A percentile compares a stretch with the other conserved stretches of the same genome.
Conservation (phyloP, 2,888 invertebrate species). For the Caenorhabditis panamensis region DNA sequence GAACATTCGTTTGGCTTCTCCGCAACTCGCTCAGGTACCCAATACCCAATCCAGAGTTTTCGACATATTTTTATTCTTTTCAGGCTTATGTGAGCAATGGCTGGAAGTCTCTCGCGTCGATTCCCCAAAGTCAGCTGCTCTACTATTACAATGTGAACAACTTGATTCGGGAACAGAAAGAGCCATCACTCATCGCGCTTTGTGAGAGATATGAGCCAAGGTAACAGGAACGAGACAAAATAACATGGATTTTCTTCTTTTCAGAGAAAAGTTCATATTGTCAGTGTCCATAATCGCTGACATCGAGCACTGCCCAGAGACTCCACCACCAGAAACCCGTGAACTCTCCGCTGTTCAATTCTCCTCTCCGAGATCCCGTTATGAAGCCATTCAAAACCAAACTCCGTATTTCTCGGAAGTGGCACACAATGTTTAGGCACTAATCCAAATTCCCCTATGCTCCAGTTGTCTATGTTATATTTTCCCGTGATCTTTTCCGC, state of each 20-base stretch:
- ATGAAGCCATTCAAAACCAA: constrained; percentile 55
- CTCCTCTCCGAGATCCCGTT: constrained; percentile 51
- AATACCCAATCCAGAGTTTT: no score
- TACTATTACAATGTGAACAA: constrained; percentile 80
- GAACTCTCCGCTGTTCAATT: constrained; percentile 60
- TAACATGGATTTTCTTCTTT: no score
- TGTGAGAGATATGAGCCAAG: constrained; percentile 90
- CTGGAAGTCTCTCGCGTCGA: constrained; percentile 86
- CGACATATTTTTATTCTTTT: no score
- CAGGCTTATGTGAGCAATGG: constrained; percentile 83
- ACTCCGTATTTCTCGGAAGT: constrained; percentile 60
- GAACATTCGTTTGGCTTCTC: constrained; percentile 91
- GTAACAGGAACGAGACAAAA: no score
- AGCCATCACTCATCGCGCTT: constrained; percentile 83
- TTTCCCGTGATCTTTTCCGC: constrained; percentile 44
- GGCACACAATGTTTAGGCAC: constrained; percentile 57
- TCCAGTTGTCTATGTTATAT: constrained; percentile 1
- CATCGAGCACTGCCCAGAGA: constrained; percentile 81
- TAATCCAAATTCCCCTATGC: constrained; percentile 13
- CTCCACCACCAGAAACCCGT: constrained; percentile 77
- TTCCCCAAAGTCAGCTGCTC: constrained; percentile 66
- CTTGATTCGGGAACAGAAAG: constrained; percentile 75
- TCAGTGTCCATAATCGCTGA: constrained; percentile 81
- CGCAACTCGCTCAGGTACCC: constrained; percentile 85
- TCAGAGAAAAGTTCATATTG: constrained; percentile 90